Base-by-base conservation (phyloP, 2,113 vertebrate genomes). In the Mastomys coucha region DNA sequence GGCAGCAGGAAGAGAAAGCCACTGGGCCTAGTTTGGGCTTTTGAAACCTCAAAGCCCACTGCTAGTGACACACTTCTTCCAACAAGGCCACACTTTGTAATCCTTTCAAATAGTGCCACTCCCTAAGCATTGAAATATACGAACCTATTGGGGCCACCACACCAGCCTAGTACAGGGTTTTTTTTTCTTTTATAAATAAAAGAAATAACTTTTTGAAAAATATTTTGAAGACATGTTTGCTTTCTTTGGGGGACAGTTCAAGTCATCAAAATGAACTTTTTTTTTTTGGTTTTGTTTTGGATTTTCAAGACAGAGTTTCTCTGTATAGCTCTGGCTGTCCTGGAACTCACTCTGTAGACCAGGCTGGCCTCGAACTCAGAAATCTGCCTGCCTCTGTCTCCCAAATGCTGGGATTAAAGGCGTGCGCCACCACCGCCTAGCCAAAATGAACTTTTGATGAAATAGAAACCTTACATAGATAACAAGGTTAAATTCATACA, bases 361-460 rank as follows among this genome's bases (percentile, higher is more conserved):
- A n/a, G n/a, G n/a, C n/a, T n/a, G n/a, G n/a, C n/a, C n/a, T n/a
- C n/a, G n/a, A n/a, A n/a, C n/a, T n/a, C n/a, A n/a, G n/a, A n/a
- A n/a, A n/a, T n/a, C n/a, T n/a, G n/a, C n/a, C n/a, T n/a, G n/a
- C n/a, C n/a, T n/a, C n/a, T n/a, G n/a, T n/a, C n/a, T n/a, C n/a
- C n/a, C n/a, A n/a, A n/a, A n/a, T n/a, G n/a, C n/a, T n/a, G n/a
- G n/a, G n/a, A n/a, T n/a, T n/a, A n/a, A n/a, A n/a, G n/a, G n/a
- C n/a, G n/a, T n/a, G n/a, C n/a, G n/a, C n/a, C n/a, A n/a, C n/a
- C n/a, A n/a, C n/a, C n/a, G n/a, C n/a, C n/a, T n/a, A n/a, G n/a
- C n/a, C 60, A 77, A 93, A 91, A 33, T 5, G 51, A 97, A 93
- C 33, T 77, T 56, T 49, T n/a, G 58, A 45, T 93, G 11, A 93